Evolutionary conservation across 2,113 vertebrate species (phyloP), one percentile per base, ranked within the genome.

Genomic region (Cranoglanis bouderius): DNA sequence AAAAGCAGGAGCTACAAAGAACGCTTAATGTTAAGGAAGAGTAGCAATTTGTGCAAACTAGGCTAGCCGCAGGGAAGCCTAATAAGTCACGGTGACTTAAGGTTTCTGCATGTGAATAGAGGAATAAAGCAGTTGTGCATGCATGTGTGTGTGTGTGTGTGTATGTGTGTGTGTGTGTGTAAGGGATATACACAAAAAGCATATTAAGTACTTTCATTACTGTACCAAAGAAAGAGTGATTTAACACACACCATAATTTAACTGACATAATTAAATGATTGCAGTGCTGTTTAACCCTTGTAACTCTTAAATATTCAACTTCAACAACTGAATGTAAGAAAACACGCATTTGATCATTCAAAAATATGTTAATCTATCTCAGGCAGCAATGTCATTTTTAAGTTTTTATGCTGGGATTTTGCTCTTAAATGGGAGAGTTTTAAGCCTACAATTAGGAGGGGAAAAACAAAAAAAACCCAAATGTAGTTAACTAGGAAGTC

Each of bases 1-100:
- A 80, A 38, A 2, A 32, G 5, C 35, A 29, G 57, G 43, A 80
- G 74, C 57, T 65, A 51, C 75, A 80, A 26, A 43, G 38, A 40
- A 53, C 9, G 13, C 85, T 78, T 78, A 21, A 35, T 46, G 55
- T 86, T 75, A 32, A 32, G 40, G 14, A 78, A 35, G 57, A 35
- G 38, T 19, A 77, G 85, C 14, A 75, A 21, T 86, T 86, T 77
- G 85, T 59, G 72, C 72, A 86, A 86, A 86, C 1, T 7, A n/a
- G 19, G 21, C 1, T 67, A 26, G 67, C 51, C n/a, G 13, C 46
- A 72, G 84, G 46, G 29, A 53, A 70, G 21, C n/a, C 49, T 72
- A 72, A 85, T 85, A 80, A 53, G 77, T 80, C 26, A 46, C 29
- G 74, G 40, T 46, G 74, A 46, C 74, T 46, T 77, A 29, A 49